Conservation (phyloP, 2,888 invertebrate species). For the Molanna angustata region DNA sequence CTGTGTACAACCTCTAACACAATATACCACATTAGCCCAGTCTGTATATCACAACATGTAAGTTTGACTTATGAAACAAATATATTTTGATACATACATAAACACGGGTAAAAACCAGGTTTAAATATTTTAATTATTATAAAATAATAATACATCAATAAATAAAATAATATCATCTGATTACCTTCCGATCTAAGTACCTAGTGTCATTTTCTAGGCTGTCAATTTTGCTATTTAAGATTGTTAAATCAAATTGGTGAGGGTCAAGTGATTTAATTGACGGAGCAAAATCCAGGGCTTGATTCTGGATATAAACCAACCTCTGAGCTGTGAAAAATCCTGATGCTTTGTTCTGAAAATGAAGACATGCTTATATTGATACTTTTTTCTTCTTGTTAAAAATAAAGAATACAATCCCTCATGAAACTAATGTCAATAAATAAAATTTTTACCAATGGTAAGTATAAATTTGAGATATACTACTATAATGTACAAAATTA, state of each 20-base stretch:
- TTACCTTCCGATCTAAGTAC: slow-evolving; percentile 55
- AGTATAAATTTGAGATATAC: too few relatives aligned
- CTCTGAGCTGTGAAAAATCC: slow-evolving; percentile 87
- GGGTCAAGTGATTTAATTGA: slow-evolving; percentile 66
- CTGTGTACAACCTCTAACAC: too few relatives aligned
- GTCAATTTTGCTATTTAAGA: slow-evolving; percentile 60
- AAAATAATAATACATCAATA: slow-evolving; percentile 38
- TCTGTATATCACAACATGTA: too few relatives aligned
- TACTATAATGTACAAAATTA: too few relatives aligned
- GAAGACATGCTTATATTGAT: background rate
- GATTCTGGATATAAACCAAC: slow-evolving; percentile 75
- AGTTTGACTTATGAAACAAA: too few relatives aligned
- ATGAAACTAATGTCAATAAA: background rate
- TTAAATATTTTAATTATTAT: too few relatives aligned
- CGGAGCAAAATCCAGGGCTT: slow-evolving; percentile 65
- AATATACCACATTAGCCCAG: too few relatives aligned
- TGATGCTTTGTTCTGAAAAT: slow-evolving; percentile 70
- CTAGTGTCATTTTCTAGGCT: slow-evolving; percentile 62
- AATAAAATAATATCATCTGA: slow-evolving; percentile 39
- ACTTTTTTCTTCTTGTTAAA: background rate
- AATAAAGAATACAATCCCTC: background rate
- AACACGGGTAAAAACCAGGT: background rate
- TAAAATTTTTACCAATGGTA: too few relatives aligned
- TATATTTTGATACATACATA: background rate
- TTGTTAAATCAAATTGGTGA: slow-evolving; percentile 62